Evolutionary conservation across 2,888 invertebrate genomes (phyloP), one percentile per base, ranked within the genome.

Genomic region (Zaprionus obscuricornis): DNA sequence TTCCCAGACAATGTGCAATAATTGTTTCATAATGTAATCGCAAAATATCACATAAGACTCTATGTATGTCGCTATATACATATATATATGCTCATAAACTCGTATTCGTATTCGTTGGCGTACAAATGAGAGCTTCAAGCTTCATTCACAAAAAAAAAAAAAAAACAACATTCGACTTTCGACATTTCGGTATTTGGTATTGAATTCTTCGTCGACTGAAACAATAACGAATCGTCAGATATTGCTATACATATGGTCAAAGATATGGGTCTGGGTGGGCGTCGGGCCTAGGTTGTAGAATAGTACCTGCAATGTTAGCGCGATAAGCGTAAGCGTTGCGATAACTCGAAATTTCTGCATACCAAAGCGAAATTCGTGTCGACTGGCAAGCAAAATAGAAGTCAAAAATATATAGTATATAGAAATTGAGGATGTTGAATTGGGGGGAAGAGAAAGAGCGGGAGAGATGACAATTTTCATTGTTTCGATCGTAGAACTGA

Each of bases 291-390:
- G 18, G 37, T 14, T 36, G 17, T 20, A 16, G 27, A 17, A 17
- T 17, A 18, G 36, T 46, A 27, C 24, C 16, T 39, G 43, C 42
- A 36, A 24, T 42, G 24, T 36, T 36, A 52, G 31, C 60, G 75
- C n/a, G n/a, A n/a, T n/a, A n/a, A n/a, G n/a, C n/a, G 63, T 77
- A 79, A 83, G 76, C 73, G 71, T 52, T 37, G 37, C 59, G 76
- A 76, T 84, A 81, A 56, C 68, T 55, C 29, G n/a, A 50, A 31
- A 43, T 67, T 68, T 76, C 70, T 81, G 77, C 77, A 84, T 81
- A 73, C 58, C 85, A 46, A 51, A 40, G 31, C 57, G 40, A 34
- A 62, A 58, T 39, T 43, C 56, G 45, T 52, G 2, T 10, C n/a
- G 37, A 20, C 8, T 1, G 6, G 20, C 6, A 20, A n/a, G 40